Evolutionary conservation across 2,888 invertebrate genomes (phyloP).

Genomic region (Drosophila subsilvestris): DNA sequence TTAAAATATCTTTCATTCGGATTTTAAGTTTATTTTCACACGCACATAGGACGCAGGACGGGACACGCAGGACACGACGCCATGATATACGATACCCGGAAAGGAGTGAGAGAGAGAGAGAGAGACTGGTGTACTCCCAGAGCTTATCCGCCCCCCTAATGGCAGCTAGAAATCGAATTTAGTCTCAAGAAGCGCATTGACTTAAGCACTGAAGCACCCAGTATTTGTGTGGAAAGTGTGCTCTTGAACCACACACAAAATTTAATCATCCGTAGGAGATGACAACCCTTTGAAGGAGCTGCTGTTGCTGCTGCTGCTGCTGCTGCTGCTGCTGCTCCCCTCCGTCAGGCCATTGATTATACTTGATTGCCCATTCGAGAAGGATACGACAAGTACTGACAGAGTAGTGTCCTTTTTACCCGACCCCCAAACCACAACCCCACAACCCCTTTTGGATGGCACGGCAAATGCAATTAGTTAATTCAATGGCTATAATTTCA

Average conservation of each 20-base stretch:
- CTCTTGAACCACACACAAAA: constrained; percentile 11
- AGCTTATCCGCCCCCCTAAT: background rate
- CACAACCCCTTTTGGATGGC: background rate
- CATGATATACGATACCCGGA: background rate
- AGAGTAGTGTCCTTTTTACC: background rate
- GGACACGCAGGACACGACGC: too few species aligned
- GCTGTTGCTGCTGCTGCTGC: background rate
- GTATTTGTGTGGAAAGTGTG: constrained; percentile 6
- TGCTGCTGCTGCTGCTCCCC: background rate
- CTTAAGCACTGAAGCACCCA: background rate
- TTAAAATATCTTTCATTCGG: constrained; percentile 6
- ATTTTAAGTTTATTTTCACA: background rate
- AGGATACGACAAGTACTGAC: background rate
- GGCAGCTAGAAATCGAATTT: background rate
- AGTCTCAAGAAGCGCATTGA: background rate
- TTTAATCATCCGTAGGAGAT: constrained; percentile 24
- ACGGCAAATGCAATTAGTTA: constrained; percentile 64
- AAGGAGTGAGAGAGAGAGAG: too few species aligned
- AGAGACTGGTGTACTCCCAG: background rate
- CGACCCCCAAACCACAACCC: too few species aligned
- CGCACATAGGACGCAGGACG: too few species aligned
- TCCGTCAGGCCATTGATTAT: constrained; percentile 26
- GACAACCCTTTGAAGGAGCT: constrained; percentile 23
- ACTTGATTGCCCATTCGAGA: constrained; percentile 22
- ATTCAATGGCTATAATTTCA: constrained; percentile 69